These are phyloP conservation scores for Camponotus floridanus DNA, from an alignment of 1,140 invertebrate genomes.

Conservation along the genomic window DNA sequence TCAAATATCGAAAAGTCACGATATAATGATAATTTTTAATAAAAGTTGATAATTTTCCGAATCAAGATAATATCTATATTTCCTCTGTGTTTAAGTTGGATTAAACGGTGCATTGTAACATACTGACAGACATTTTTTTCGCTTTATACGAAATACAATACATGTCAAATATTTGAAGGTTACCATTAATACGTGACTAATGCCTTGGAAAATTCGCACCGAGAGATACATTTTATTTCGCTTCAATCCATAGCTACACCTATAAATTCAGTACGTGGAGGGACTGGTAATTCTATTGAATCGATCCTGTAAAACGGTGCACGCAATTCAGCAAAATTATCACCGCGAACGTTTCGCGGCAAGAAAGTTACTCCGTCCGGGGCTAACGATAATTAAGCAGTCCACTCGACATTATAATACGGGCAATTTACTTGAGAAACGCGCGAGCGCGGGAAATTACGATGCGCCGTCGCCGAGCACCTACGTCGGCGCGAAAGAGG, in stretches of 20 bases:
- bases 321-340: constrained; percentile 40
- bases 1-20: background rate
- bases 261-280: background rate
- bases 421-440: constrained; percentile 73
- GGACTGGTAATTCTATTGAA: constrained; percentile 16
- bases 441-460: constrained; percentile 67
- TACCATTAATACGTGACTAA: background rate
- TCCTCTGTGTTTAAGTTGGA: constrained; percentile 1
- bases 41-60: background rate
- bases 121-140: background rate
- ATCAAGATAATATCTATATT: background rate
- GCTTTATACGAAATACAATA: background rate
- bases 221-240: background rate
- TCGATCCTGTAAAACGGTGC: background rate
- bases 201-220: background rate
- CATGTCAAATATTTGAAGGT: background rate
- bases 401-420: constrained; percentile 68
- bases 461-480: constrained; percentile 23
- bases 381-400: constrained; percentile 68
- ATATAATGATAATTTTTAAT: background rate
- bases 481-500: background rate
- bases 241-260: background rate
- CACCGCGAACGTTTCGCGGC: constrained; percentile 33
- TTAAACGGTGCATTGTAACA: background rate
- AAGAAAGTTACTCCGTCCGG: constrained; percentile 34